Conservation (phyloP, 2,797 vertebrate species). For the Pyrocephalus nanus region DNA sequence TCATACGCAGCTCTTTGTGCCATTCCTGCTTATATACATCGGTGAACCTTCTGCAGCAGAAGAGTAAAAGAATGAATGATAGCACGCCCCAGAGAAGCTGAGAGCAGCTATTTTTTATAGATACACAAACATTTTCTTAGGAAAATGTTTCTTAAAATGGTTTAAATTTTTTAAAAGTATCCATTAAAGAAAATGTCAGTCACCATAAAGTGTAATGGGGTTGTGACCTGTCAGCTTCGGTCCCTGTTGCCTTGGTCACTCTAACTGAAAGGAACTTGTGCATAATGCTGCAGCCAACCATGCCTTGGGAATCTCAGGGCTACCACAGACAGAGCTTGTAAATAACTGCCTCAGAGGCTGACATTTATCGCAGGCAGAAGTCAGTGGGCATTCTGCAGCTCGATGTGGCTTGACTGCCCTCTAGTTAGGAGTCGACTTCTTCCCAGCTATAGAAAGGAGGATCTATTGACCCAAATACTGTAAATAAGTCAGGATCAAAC, state of each 20-base stretch:
- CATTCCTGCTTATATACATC: neutral
- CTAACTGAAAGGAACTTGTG: neutral
- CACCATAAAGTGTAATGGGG: neutral
- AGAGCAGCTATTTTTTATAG: neutral
- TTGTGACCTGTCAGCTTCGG: neutral
- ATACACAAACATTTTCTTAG: neutral
- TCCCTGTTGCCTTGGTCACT: neutral
- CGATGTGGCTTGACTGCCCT: neutral
- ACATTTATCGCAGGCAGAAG: neutral
- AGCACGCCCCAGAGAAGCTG: neutral
- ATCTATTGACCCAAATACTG: neutral
- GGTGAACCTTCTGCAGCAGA: neutral
- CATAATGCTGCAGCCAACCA: neutral
- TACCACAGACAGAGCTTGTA: neutral
- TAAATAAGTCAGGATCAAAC: neutral
- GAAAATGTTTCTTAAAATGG: constrained; percentile 1
- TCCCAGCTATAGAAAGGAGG: neutral
- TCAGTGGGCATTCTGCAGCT: neutral
- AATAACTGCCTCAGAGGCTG: constrained; percentile 23
- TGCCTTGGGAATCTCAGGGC: neutral
- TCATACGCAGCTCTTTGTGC: neutral
- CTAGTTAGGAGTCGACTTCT: neutral
- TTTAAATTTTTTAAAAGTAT: neutral
- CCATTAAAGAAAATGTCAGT: neutral
- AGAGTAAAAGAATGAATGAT: neutral